phyloP scores from a whole-genome alignment of 2,797 vertebrate genomes.

The Amazona finschi region DNA sequence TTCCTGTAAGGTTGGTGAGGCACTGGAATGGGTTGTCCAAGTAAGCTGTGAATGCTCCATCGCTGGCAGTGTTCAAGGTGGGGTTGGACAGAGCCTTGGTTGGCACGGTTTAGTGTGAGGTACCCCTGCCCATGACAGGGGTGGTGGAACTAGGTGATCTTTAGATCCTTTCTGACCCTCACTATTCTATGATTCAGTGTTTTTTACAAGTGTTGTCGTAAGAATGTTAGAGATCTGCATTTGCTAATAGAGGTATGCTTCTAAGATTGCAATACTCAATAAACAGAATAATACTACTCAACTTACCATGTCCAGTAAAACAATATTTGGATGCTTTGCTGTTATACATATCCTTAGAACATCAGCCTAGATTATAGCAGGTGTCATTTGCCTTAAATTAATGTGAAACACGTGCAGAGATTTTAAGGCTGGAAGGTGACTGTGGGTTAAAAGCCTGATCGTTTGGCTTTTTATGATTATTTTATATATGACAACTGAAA shows the following conservation, averaged over 20 bases:
- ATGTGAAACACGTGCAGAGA: background rate
- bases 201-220: background rate
- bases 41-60: too few relatives aligned
- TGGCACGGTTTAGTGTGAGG: too few relatives aligned
- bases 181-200: background rate
- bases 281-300: background rate
- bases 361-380: background rate
- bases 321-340: background rate
- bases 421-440: background rate
- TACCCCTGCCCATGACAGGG: too few relatives aligned
- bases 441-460: background rate
- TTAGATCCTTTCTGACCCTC: too few relatives aligned
- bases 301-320: background rate
- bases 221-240: background rate
- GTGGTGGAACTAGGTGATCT: too few relatives aligned
- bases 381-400: background rate
- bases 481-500: background rate
- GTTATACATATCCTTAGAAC: background rate
- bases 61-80: too few relatives aligned
- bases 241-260: background rate
- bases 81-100: too few relatives aligned
- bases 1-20: too few relatives aligned
- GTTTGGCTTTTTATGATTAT: background rate
- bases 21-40: too few relatives aligned
- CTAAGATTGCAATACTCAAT: background rate